Evolutionary conservation across 2,888 invertebrate species (phyloP).

Genomic region (Drosophila macrothrix): DNA sequence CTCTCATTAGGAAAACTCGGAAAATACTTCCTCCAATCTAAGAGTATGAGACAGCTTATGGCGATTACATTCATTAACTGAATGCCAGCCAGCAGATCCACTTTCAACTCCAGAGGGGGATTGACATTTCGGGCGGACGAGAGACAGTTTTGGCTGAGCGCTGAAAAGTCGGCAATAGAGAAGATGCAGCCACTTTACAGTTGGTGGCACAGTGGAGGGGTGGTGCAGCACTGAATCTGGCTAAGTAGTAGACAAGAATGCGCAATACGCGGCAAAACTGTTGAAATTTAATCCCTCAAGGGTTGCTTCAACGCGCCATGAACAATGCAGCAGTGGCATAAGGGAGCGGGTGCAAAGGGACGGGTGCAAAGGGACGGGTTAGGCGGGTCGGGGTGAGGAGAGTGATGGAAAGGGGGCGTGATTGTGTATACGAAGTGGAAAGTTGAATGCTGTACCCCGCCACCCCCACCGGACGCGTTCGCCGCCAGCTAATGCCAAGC

Average conservation of each 20-base stretch:
- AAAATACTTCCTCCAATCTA: constrained; percentile 15
- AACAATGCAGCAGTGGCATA: constrained; percentile 46
- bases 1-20: constrained; percentile 52
- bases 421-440: constrained; percentile 55
- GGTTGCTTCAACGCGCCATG: constrained; percentile 76
- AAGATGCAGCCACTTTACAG: constrained; percentile 37
- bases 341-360: not conserved
- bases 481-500: constrained; percentile 59
- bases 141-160: constrained; percentile 12
- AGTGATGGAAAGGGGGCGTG: constrained; percentile 2
- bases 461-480: not conserved
- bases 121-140: constrained; percentile 12
- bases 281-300: constrained; percentile 81
- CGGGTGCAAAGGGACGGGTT: not conserved
- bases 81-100: constrained; percentile 44
- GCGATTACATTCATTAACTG: constrained; percentile 79
- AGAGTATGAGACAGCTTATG: constrained; percentile 59
- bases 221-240: constrained; percentile 37
- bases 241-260: constrained; percentile 73
- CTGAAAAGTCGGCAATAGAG: constrained; percentile 66
- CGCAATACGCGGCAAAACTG: constrained; percentile 71
- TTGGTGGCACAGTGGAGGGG: constrained; percentile 10
- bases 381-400: constrained; percentile 10
- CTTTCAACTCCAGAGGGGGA: constrained; percentile 33
- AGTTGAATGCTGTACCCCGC: constrained; percentile 6